These are phyloP conservation scores for Notothenia rossii DNA, from an alignment of 2,113 vertebrate species.

Conservation along the genomic window DNA sequence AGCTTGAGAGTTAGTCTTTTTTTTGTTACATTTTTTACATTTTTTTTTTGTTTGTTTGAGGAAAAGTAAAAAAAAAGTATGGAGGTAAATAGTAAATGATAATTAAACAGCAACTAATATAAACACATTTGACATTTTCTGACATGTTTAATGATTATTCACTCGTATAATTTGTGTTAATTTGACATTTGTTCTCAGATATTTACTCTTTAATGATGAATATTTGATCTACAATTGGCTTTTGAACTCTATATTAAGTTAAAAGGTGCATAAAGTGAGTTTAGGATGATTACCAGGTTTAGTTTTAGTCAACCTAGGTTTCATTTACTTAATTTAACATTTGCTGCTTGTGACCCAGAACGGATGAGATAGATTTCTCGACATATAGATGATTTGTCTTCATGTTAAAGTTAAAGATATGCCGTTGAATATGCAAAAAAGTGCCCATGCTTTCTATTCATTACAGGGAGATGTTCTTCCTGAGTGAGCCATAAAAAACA, in stretches of 20 bases:
- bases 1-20: not conserved
- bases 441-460: not conserved
- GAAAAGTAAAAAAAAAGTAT: not conserved
- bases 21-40: too few species aligned
- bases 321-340: not conserved
- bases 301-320: not conserved
- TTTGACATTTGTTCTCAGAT: not conserved
- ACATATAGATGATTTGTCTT: not conserved
- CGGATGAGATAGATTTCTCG: too few species aligned
- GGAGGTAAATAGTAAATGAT: not conserved
- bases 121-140: not conserved
- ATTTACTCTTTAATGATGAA: too few species aligned
- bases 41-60: not conserved
- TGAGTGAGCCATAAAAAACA: conserved; percentile 3
- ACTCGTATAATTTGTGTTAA: not conserved
- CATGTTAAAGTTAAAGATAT: too few species aligned
- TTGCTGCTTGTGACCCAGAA: not conserved
- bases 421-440: too few species aligned
- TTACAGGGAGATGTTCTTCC: not conserved
- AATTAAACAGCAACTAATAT: not conserved
- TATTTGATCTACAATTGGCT: not conserved
- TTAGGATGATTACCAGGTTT: not conserved
- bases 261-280: not conserved
- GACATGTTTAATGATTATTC: not conserved
- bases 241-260: not conserved